Evolutionary conservation across 2,888 invertebrate species (phyloP), one percentile per base, ranked within the genome.

Genomic region (Drosophila fungiperda): DNA sequence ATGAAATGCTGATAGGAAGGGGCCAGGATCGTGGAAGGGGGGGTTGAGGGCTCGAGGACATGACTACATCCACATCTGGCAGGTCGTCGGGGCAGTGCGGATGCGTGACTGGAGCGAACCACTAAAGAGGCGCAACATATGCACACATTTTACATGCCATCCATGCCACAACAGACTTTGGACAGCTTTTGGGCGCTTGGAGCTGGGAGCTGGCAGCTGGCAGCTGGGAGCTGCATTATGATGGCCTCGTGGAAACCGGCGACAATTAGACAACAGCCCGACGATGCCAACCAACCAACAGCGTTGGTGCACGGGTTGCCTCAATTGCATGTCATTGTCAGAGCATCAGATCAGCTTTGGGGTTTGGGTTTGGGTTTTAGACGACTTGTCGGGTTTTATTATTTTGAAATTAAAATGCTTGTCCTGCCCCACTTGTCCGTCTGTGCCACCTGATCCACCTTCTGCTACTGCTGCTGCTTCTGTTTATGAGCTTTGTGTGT

Each of bases 251-350:
- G 57, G 26, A 36, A 42, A 42, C 67, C 70, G 61, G 75, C 78
- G 87, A 89, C 87, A 89, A 89, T 89, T 86, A 86, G 87, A 89
- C 87, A 86, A 89, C 82, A 76, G 82, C 78, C 64, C 36, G 45
- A 50, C 38, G 58, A 52, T 50, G 61, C 40, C 55, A 8, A 40
- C 26, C 26, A 17, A 55, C 38, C n/a, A 32, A 40, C 26, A 38
- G 7, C 15, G 36, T 33, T 40, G 42, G 23, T 52, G 69, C 64
- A 75, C 57, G 66, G 78, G 38, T 68, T 55, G 71, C 83, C 62
- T 81, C 85, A 81, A 89, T 89, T 85, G 82, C 89, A 76, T 87
- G 89, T 80, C 89, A 88, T 88, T 88, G 89, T 88, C 89, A 75
- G 73, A 62, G 66, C 64, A 29, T 59, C 71, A 59, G 65, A 58